phyloP scores from a whole-genome alignment of 2,888 invertebrate species.

The Nyleta sp. region DNA sequence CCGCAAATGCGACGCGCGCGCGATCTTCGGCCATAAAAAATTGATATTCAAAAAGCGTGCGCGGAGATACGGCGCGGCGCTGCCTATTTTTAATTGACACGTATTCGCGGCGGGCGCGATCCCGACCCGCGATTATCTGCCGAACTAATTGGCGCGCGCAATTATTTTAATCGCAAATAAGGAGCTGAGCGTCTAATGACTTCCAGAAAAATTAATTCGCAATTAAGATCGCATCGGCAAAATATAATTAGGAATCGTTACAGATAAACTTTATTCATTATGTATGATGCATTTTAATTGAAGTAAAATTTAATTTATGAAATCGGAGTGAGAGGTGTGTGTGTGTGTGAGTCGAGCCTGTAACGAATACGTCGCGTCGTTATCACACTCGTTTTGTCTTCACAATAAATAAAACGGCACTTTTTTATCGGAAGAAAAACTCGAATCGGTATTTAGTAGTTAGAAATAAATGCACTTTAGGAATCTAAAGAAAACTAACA shows the following conservation, averaged over 20 bases:
- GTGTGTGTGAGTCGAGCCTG: slow-evolving; percentile 12
- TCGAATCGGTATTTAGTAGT: too few species aligned
- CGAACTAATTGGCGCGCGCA: slow-evolving; percentile 53
- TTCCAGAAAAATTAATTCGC: slow-evolving; percentile 52
- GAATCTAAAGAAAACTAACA: too few species aligned
- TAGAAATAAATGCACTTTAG: too few species aligned
- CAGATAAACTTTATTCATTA: slow-evolving; percentile 52
- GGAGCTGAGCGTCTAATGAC: slow-evolving; percentile 44
- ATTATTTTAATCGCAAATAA: slow-evolving; percentile 53
- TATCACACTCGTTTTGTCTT: slow-evolving; percentile 3
- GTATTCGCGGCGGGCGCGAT: slow-evolving; percentile 26
- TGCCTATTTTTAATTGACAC: slow-evolving; percentile 57
- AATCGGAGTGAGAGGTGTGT: slow-evolving; percentile 25
- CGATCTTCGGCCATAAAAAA: slow-evolving; percentile 37
- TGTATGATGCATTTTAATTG: slow-evolving; percentile 45
- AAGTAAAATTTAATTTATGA: slow-evolving; percentile 30
- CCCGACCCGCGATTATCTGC: slow-evolving; percentile 34
- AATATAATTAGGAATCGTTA: slow-evolving; percentile 56
- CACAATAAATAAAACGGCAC: slow-evolving; percentile 2
- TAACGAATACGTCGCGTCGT: slow-evolving; percentile 18
- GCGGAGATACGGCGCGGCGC: slow-evolving; percentile 9
- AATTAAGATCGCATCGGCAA: slow-evolving; percentile 55
- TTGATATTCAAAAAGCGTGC: slow-evolving; percentile 48
- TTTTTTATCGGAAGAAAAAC: too few species aligned
- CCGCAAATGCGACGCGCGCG: slow-evolving; percentile 33